Evolutionary conservation across 2,888 invertebrate genomes (phyloP).

Genomic region (Molanna angustata): DNA sequence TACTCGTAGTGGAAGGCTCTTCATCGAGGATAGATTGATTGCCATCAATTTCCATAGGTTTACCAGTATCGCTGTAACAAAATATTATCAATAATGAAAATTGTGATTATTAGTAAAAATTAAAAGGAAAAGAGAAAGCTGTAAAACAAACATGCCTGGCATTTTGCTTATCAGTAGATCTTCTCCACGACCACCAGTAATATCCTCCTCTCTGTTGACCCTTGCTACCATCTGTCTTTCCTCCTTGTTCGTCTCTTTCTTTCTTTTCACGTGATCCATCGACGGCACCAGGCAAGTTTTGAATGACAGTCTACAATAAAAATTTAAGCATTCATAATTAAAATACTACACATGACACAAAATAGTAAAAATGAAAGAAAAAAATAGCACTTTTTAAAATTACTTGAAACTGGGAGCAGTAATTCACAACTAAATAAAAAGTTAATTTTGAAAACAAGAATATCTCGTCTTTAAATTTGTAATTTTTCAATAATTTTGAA

Average conservation of each 20-base stretch:
- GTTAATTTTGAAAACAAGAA: too few species aligned
- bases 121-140: background rate
- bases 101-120: background rate
- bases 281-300: slow-evolving; percentile 41
- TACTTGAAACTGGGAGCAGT: too few species aligned
- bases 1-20: slow-evolving; percentile 16
- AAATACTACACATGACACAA: background rate
- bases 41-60: slow-evolving; percentile 17
- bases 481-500: too few species aligned
- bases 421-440: too few species aligned
- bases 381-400: too few species aligned
- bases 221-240: slow-evolving; percentile 28
- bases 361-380: too few species aligned
- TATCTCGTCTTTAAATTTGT: too few species aligned
- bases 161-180: slow-evolving; percentile 42
- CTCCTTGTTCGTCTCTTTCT: background rate
- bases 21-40: slow-evolving; percentile 11
- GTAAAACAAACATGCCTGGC: background rate
- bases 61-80: slow-evolving; percentile 14
- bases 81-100: background rate
- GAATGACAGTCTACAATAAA: slow-evolving; percentile 44
- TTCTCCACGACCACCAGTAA: slow-evolving; percentile 69
- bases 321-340: background rate
- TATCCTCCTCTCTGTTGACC: slow-evolving; percentile 46
- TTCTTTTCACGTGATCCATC: slow-evolving; percentile 34